These are phyloP conservation scores for Meiosimyza platycephala DNA, from an alignment of 2,888 invertebrate genomes.

Conservation along the genomic window DNA sequence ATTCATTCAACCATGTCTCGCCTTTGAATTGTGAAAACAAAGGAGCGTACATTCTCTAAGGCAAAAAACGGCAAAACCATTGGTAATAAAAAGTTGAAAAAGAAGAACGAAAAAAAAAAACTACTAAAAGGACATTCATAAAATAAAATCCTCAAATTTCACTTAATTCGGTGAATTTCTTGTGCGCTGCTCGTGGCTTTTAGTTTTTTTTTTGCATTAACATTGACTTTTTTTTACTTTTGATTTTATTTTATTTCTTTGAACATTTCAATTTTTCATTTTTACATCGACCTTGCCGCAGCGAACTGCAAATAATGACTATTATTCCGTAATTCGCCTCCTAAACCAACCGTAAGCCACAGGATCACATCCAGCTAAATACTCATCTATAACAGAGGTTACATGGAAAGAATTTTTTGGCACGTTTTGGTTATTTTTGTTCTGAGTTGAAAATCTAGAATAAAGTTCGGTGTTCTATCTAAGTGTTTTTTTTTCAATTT, in stretches of 20 bases:
- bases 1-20: slow-evolving; percentile 33
- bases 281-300: slow-evolving; percentile 33
- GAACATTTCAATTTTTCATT: slow-evolving; percentile 27
- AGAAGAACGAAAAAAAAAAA: background rate
- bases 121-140: slow-evolving; percentile 27
- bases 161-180: slow-evolving; percentile 28
- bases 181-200: slow-evolving; percentile 7
- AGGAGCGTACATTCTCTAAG: slow-evolving; percentile 11
- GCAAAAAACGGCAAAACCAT: slow-evolving; percentile 22
- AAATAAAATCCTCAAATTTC: slow-evolving; percentile 30
- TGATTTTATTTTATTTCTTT: slow-evolving; percentile 7
- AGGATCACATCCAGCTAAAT: slow-evolving; percentile 29
- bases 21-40: slow-evolving; percentile 35
- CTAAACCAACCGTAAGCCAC: slow-evolving; percentile 32
- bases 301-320: slow-evolving; percentile 36
- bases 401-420: no score
- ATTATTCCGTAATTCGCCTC: slow-evolving; percentile 35
- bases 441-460: no score
- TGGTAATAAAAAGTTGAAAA: background rate
- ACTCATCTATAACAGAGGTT: background rate
- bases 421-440: no score
- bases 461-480: no score
- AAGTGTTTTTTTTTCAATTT: no score
- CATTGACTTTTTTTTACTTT: background rate
- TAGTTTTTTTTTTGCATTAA: slow-evolving; percentile 10